Conservation (phyloP, 1,140 invertebrate species). For the Micrasema minimum region DNA sequence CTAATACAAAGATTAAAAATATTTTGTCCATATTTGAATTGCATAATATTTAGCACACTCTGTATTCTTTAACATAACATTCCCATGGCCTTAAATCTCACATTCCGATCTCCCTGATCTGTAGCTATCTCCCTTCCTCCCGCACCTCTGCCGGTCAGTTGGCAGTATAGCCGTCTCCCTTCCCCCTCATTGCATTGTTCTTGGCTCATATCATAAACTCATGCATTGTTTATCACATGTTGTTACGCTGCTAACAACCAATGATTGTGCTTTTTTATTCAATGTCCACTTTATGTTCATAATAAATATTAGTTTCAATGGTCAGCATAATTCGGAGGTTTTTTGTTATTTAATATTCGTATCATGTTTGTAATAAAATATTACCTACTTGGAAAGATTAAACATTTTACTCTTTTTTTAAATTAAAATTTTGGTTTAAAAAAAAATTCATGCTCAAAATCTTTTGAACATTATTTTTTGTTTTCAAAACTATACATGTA, state of each 20-base stretch:
- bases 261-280: conserved; percentile 31
- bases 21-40: not conserved
- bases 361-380: no score
- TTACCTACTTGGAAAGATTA: no score
- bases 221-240: conserved; percentile 36
- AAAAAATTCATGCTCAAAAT: no score
- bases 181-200: conserved; percentile 34
- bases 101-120: conserved; percentile 30
- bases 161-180: not conserved
- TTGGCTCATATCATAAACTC: conserved; percentile 36
- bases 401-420: no score
- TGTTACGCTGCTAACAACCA: conserved; percentile 33
- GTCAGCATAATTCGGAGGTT: not conserved
- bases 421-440: no score
- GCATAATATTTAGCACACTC: conserved; percentile 31
- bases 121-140: conserved; percentile 14
- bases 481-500: no score
- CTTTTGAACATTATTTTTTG: no score
- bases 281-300: conserved; percentile 11
- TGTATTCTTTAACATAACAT: conserved; percentile 34
- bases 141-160: not conserved
- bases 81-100: conserved; percentile 29
- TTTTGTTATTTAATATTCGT: no score
- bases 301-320: conserved; percentile 1
- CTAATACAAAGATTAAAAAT: no score